Evolutionary conservation across 1,140 invertebrate genomes (phyloP), one percentile per base, ranked within the genome.

Genomic region (Caenorhabditis inopinata): DNA sequence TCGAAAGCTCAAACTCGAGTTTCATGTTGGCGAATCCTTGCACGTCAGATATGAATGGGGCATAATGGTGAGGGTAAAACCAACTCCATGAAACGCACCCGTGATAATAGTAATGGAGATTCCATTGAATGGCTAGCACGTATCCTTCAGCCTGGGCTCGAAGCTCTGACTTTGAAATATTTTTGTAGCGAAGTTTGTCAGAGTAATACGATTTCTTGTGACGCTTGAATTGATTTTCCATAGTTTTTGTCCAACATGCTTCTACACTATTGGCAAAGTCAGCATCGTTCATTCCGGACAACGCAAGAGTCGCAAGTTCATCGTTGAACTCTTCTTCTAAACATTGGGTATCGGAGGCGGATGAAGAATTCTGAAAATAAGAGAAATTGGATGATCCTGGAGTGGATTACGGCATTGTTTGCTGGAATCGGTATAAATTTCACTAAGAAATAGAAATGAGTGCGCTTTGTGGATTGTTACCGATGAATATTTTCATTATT

Each of bases 11-110:
- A 89, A 95, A 97, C 6, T 93, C 82, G 16, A 92, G 87, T 32
- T 89, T 85, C 85, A 91, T 87, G 78, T 90, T 74, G 35, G 84
- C 85, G 85, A 97, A 96, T 79, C 93, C 92, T 83, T 92, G 93
- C 29, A 98, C 92, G 89, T 98, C 96, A 7, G 95, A 96, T 53
- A 97, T 94, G 86, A 93, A 97, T 0, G 96, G 96, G 0, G 96
- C 94, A 90, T 98, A 98, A 89, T 98, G 96, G 86, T 94, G 94
- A 0, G 95, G 95, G 89, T 96, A 98, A 85, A 82, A 90, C 96
- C 96, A 99, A 23, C 94, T 94, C 96, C 96, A 99, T 1, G 94
- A 96, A 38, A 93, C 93, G 58, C 95, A 95, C 27, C 96, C 96
- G 84, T 96, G 93, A 89, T 96, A 98, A 89, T 99, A 99, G 89